These are phyloP conservation scores for Pithys albifrons DNA, from an alignment of 2,113 vertebrate species.

Conservation along the genomic window DNA sequence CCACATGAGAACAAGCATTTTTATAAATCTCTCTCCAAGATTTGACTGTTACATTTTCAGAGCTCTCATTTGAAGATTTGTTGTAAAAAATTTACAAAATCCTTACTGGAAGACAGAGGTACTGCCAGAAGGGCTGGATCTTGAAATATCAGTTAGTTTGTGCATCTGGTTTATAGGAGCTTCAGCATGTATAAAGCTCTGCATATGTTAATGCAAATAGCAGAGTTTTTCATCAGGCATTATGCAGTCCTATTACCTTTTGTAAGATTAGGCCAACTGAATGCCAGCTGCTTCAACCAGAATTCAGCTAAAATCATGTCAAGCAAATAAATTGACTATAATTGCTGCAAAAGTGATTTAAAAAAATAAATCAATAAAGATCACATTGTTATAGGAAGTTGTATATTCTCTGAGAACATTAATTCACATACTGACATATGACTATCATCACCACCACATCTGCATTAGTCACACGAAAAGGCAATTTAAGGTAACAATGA, in stretches of 20 bases:
- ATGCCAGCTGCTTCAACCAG: neutral
- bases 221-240: neutral
- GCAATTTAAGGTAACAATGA: neutral
- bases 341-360: neutral
- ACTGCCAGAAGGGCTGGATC: neutral
- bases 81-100: neutral
- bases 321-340: neutral
- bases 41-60: neutral
- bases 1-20: neutral
- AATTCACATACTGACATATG: neutral
- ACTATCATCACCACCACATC: neutral
- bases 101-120: neutral
- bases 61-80: neutral
- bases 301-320: neutral
- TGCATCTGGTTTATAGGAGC: neutral
- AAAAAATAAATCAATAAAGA: neutral
- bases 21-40: neutral
- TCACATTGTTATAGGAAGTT: neutral
- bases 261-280: neutral
- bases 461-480: neutral
- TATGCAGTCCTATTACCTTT: neutral
- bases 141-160: neutral
- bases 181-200: neutral
- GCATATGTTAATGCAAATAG: neutral
- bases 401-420: neutral